A percentile compares a stretch with the other conserved stretches of the same genome.
These are phyloP conservation scores for Thamnophis sirtalis DNA, from an alignment of 2,113 vertebrate species.

Conservation along the genomic window DNA sequence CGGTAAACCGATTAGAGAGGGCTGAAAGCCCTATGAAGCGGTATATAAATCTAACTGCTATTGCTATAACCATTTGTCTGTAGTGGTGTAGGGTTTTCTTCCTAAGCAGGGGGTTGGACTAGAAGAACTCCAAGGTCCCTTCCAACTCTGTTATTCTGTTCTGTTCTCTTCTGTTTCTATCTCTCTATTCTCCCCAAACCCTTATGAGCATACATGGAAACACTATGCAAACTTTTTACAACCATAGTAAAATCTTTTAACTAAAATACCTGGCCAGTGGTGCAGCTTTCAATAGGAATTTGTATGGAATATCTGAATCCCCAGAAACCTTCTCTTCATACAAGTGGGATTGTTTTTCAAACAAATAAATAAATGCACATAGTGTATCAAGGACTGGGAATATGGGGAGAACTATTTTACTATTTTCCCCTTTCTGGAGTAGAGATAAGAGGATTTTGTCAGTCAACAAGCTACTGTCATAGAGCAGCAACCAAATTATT, in stretches of 20 bases:
- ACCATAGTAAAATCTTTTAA: not conserved
- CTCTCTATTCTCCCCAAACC: not conserved
- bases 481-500: not conserved
- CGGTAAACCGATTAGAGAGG: too few relatives aligned
- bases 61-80: too few relatives aligned
- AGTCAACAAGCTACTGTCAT: not conserved
- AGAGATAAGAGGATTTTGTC: not conserved
- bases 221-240: not conserved
- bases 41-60: too few relatives aligned
- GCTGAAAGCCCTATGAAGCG: too few relatives aligned
- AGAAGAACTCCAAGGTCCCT: too few relatives aligned
- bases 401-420: not conserved
- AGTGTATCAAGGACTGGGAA: not conserved
- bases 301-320: not conserved
- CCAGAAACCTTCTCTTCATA: not conserved
- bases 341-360: not conserved
- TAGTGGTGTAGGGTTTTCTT: too few relatives aligned
- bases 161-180: not conserved
- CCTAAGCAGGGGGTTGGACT: too few relatives aligned
- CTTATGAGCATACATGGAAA: not conserved
- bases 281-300: not conserved
- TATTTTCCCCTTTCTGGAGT: not conserved
- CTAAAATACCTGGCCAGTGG: not conserved
- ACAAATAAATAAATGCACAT: not conserved
- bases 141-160: too few relatives aligned